Base-by-base conservation (phyloP, 2,888 invertebrate species). In the Diaperis boleti region DNA sequence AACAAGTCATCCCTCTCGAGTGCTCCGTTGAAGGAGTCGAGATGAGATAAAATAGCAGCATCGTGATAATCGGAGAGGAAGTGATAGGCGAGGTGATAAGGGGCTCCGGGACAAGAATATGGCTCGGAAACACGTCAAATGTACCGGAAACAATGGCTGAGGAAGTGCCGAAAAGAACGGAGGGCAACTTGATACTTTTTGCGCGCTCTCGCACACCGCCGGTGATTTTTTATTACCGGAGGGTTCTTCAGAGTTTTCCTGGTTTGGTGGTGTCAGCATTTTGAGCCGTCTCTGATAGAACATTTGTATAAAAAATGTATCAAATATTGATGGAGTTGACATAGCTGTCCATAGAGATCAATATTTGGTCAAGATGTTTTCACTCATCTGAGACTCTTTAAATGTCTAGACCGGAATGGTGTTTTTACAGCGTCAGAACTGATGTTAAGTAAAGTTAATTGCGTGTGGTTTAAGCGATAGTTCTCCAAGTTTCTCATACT, bases 141-240 rank as follows among this genome's bases (percentile, higher is more conserved):
- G 79, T 80, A 79, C 75, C 79, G 81, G 81, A 81, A 81, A 78
- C 78, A 76, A 79, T 79, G 76, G 74, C 73, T 78, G 78, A 79
- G 77, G 74, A 78, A 79, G 77, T 78, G 76, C 73, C 72, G 74
- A 70, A 73, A 72, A 76, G 59, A 64, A 59, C 54, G 37, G 18
- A 54, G 42, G 54, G 41, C 29, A 29, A 29, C 45, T n/a, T 4
- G 39, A 41, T n/a, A 41, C 31, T 54, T 54, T 54, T 54, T 54
- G 41, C 26, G 41, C 14, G 8, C 45, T 45, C 14, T 45, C 45
- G 10, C 29, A n/a, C 41, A 2, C 4, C n/a, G 17, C 41, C 20
- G 41, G 18, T 35, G 33, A n/a, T 52, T 39, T 54, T 52, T 52
- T 33, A 49, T 33, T 17, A 10, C 15, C 55, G n/a, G 22, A 10